Percentiles rank a stretch among this genome's conserved stretches.
Conservation (phyloP, 2,797 vertebrate genomes). For the Mionectes olivaceus region DNA sequence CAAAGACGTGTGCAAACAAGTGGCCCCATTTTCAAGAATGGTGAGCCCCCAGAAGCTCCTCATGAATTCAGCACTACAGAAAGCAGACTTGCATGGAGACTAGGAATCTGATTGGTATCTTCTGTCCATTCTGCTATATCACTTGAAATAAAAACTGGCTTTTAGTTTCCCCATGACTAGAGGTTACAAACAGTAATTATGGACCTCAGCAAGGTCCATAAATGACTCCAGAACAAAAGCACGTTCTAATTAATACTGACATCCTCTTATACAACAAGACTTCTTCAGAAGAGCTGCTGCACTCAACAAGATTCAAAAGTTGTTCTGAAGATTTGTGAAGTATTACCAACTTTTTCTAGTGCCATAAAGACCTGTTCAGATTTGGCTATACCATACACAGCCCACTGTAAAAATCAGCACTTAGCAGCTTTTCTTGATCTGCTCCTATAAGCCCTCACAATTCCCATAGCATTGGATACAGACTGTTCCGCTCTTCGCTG, state of each 20-base stretch:
- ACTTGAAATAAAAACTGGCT: neutral
- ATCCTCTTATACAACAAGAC: neutral
- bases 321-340: neutral
- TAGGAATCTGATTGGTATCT: neutral
- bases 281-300: neutral
- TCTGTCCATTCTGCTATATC: neutral
- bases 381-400: neutral
- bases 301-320: neutral
- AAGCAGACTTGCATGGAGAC: neutral
- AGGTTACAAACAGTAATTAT: neutral
- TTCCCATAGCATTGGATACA: neutral
- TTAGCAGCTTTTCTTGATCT: neutral
- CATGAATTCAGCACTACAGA: neutral
- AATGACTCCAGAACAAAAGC: neutral
- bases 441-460: neutral
- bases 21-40: neutral
- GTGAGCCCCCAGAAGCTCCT: neutral
- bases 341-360: neutral
- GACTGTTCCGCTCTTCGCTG: neutral
- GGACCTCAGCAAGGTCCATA: neutral
- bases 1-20: neutral
- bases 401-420: neutral
- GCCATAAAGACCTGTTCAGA: neutral
- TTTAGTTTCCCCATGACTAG: neutral
- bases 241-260: neutral